Evolutionary conservation across 2,888 invertebrate genomes (phyloP), one percentile per base, ranked within the genome.

Genomic region (Gymnocheta viridis): DNA sequence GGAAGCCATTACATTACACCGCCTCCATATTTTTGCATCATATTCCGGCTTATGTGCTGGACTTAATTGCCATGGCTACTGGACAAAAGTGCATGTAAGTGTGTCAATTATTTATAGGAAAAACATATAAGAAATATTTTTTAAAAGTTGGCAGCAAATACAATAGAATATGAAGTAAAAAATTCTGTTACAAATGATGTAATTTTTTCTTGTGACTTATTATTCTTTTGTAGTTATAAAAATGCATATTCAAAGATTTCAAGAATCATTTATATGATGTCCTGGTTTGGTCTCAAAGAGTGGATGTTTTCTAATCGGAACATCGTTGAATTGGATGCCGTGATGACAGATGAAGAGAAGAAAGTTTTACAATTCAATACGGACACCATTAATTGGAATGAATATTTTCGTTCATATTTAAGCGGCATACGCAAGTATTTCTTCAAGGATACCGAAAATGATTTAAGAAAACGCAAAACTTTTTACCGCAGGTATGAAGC

Each of bases 381-480:
- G 82, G 92, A 92, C 38, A 92, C 93, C 69, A 93, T 96, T 82
- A 92, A 95, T 89, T 96, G 96, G 96, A 91, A 93, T 58, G 90
- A 93, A 66, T 96, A 95, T 90, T 94, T 96, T 88, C 92, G 93
- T 85, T 93, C 93, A 76, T 96, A 96, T 90, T 93, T 95, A 60
- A 93, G 93, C 87, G 96, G 96, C 49, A 93, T 95, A 74, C 93
- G 95, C 86, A 91, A 93, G 82, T 95, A 94, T 90, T 92, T 96
- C 87, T 93, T 96, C 86, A 96, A 96, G 89, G 96, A 96, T 88
- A 90, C 87, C 66, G 88, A 89, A 87, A 87, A 87, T 80, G 89
- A 90, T 89, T 88, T 90, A 88, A 87, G 89, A 83, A 88, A 90
- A 85, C 88, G 91, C 64, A 90, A 88, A 88, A 89, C 87, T 86